These are phyloP conservation scores for Chionomys nivalis DNA, from an alignment of 2,113 vertebrate species.

Conservation along the genomic window DNA sequence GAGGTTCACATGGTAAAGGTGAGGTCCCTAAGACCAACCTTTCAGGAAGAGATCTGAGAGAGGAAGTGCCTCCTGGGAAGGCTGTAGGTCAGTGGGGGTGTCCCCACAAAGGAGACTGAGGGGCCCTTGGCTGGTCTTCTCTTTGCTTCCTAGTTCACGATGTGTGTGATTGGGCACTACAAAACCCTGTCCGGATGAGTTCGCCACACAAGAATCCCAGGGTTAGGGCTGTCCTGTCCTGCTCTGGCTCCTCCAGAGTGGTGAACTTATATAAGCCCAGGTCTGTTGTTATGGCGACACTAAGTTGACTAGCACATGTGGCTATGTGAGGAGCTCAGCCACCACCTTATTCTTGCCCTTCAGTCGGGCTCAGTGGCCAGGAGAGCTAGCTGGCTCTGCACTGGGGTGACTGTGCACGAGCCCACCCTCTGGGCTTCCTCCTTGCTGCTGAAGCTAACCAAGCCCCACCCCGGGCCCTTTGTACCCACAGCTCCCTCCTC, in stretches of 20 bases:
- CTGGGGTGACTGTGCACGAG: background rate
- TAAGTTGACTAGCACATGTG: background rate
- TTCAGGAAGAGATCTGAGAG: background rate
- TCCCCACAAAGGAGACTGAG: background rate
- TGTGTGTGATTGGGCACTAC: background rate
- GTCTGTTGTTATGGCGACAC: background rate
- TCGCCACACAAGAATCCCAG: background rate
- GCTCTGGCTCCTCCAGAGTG: background rate
- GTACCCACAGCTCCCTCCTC: background rate
- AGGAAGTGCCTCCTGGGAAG: background rate
- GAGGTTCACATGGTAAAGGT: background rate
- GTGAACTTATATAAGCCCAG: background rate
- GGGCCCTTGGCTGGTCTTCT: background rate
- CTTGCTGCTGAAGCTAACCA: background rate
- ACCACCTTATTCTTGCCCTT: background rate
- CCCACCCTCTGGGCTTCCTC: no score
- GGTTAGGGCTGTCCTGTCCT: background rate
- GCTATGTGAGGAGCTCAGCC: background rate
- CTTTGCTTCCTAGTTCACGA: background rate
- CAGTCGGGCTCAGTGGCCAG: background rate
- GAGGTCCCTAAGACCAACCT: background rate
- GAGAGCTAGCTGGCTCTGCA: background rate
- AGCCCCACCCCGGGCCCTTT: background rate
- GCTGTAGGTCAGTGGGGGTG: background rate
- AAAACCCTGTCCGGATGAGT: background rate